Evolutionary conservation across 2,113 vertebrate genomes (phyloP), one percentile per base, ranked within the genome.

Genomic region (Oceanodroma tethys): DNA sequence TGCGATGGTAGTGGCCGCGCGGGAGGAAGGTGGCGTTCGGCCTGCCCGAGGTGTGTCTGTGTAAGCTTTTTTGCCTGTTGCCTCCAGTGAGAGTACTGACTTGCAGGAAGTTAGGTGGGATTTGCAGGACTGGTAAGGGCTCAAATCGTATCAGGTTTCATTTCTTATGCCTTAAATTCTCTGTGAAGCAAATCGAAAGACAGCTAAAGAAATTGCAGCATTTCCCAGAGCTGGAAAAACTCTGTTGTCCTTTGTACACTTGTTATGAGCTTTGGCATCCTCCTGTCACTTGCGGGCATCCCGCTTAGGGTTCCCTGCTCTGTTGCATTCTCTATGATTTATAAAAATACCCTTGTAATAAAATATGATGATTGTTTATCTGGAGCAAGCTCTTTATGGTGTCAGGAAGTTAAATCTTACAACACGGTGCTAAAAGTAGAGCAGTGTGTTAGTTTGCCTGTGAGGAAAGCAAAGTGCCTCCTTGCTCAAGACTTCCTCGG

Each of bases 81-180:
- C 18, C 7, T 20, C 26, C 75, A 1, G 27, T 0, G 50, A 12
- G 29, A 2, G 7, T 8, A 4, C 13, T 7, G 5, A 2, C 0
- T 27, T 38, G 42, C 9, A 2, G 6, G 1, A 8, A 3, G 18
- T 23, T 8, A 4, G 50, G 47, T 36, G 63, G 25, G 40, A 16
- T 13, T 52, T 47, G 93, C 8, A 16, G 83, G 59, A 7, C 26
- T 20, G 21, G 7, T 2, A 14, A n/a, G 16, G 20, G 6, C 47
- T 84, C 45, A 10, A 1, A 1, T 9, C 9, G 1, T 40, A 0
- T n/a, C 38, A 7, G 42, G 4, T 66, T 70, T 63, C 5, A 1
- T 15, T 63, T 60, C 11, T 47, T 74, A 2, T 1, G 26, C 30
- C 27, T 74, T 63, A 16, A 40, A 23, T 75, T 65, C 23, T 26